Percentiles rank a stretch among this genome's conserved stretches.
These are phyloP conservation scores for Tuberolachnus salignus DNA, from an alignment of 2,888 invertebrate genomes.

Conservation along the genomic window DNA sequence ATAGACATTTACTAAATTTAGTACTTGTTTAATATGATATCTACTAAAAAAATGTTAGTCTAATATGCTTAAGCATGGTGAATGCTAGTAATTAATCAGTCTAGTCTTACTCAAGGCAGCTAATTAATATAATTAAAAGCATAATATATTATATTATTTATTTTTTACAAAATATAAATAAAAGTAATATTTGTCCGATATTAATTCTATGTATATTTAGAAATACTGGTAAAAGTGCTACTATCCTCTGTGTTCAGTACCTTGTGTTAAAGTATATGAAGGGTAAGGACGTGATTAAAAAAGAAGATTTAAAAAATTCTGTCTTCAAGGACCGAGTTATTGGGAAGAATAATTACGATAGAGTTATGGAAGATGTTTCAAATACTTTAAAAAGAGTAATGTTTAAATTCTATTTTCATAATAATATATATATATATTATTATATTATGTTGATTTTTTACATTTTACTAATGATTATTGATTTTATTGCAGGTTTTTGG, in stretches of 20 bases:
- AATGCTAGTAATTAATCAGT: no score
- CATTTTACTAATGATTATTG: neutral
- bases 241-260: constrained; percentile 24
- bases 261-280: constrained; percentile 30
- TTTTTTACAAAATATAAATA: constrained; percentile 60
- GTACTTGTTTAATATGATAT: no score
- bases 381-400: constrained; percentile 24
- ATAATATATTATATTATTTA: neutral
- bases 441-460: neutral
- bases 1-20: no score
- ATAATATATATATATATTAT: neutral
- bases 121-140: no score
- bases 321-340: constrained; percentile 7
- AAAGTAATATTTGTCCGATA: neutral
- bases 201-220: constrained; percentile 24
- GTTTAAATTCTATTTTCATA: constrained; percentile 1
- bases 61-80: no score
- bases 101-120: no score
- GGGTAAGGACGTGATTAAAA: constrained; percentile 10
- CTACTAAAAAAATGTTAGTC: no score
- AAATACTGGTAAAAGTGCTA: constrained; percentile 5
- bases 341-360: constrained; percentile 34
- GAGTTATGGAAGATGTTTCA: constrained; percentile 27
- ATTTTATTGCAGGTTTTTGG: constrained; percentile 38
- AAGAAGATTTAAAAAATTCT: constrained; percentile 37